Base-by-base conservation (phyloP, 2,888 invertebrate species). In the Caenorhabditis sp. region DNA sequence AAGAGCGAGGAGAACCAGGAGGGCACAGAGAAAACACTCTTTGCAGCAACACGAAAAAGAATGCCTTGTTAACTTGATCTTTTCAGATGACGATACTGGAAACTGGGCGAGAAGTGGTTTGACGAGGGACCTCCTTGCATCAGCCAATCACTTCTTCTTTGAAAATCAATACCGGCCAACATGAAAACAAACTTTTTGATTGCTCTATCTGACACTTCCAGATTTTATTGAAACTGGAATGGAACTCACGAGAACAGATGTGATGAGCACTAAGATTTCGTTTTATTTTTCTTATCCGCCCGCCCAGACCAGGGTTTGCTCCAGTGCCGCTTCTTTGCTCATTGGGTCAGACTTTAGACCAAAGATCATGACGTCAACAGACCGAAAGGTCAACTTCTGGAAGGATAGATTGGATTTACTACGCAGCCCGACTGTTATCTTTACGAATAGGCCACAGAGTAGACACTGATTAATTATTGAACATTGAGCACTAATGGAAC, bases 311-410 rank as follows among this genome's bases (percentile, higher is more conserved):
- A n/a, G n/a, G n/a, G n/a, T n/a, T 20, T 66, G 66, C 56, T 66
- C 66, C 48, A 48, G 45, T 41, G 50, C 32, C 50, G 41, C 30
- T 55, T 37, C 27, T 52, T 43, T 52, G 68, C 52, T 59, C 58
- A 17, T 48, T 39, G 24, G n/a, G n/a, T n/a, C 37, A 17, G 37
- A 37, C 20, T 20, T n/a, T n/a, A n/a, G 70, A 53, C 37, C 70
- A 70, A 59, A 70, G 59, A 70, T 70, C 59, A 59, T 70, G 70
- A 70, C 70, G 70, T 68, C 24, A 35, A 17, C 56, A 50, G 68
- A 59, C 50, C 70, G 43, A 52, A 50, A 52, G 70, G 43, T 59
- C 70, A 58, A 32, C 46, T 32, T 50, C 50, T 35, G 52, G 35
- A 52, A 1, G 22, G 52, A 41, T 35, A 9, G 30, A 9, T 11